Evolutionary conservation across 2,888 invertebrate genomes (phyloP).

Genomic region (Microctonus brassicae): DNA sequence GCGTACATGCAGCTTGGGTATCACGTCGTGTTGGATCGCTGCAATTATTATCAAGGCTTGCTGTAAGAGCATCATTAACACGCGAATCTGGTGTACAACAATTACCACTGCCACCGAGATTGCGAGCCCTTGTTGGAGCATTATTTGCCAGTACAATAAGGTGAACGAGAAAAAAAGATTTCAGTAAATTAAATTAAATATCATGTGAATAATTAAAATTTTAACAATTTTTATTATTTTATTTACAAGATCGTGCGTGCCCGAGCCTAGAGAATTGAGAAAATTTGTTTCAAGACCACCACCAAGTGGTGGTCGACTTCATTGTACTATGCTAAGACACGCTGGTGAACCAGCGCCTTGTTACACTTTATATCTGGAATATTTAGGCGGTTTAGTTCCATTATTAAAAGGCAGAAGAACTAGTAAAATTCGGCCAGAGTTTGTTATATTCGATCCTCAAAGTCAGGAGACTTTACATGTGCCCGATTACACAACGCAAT

Average conservation of each 20-base stretch:
- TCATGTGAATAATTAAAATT: constrained; percentile 2
- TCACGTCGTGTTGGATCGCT: constrained; percentile 90
- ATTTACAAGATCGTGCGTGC: constrained; percentile 89
- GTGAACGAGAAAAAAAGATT: constrained; percentile 45
- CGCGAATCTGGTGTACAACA: constrained; percentile 82
- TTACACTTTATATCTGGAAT: constrained; percentile 93
- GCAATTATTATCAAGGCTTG: constrained; percentile 88
- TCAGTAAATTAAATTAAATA: not conserved
- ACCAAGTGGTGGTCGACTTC: constrained; percentile 84
- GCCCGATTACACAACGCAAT: constrained; percentile 58
- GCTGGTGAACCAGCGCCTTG: constrained; percentile 88
- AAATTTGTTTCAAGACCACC: constrained; percentile 96
- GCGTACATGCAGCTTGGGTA: constrained; percentile 94
- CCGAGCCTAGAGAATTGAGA: constrained; percentile 87
- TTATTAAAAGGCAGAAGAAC: constrained; percentile 94
- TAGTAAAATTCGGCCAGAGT: constrained; percentile 97
- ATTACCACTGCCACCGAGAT: constrained; percentile 89
- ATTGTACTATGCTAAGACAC: constrained; percentile 97
- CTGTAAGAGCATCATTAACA: constrained; percentile 81
- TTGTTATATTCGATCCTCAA: constrained; percentile 96
- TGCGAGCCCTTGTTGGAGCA: constrained; percentile 87
- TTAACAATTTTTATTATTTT: constrained; percentile 3
- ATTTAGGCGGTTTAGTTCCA: constrained; percentile 96
- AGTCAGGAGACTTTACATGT: constrained; percentile 75
- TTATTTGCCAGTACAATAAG: constrained; percentile 92